These are phyloP conservation scores for Platycercus adscitus DNA, from an alignment of 2,113 vertebrate genomes.

Conservation along the genomic window DNA sequence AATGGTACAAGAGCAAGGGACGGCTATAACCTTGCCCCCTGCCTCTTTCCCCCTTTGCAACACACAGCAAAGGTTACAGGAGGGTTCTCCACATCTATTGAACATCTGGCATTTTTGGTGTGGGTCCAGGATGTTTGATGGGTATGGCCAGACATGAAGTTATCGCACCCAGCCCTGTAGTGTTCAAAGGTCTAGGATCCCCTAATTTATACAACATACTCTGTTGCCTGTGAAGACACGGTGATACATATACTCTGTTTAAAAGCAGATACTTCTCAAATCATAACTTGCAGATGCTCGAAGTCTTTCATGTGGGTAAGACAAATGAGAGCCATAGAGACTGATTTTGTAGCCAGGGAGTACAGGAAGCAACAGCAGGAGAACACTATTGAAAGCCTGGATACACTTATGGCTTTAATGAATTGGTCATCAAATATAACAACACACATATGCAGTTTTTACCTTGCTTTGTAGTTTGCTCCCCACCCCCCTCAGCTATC, in stretches of 20 bases:
- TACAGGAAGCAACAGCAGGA: conserved; percentile 75
- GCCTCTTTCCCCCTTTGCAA: not conserved
- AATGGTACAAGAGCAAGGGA: not conserved
- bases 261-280: conserved; percentile 79
- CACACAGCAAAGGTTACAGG: conserved; percentile 29
- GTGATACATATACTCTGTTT: conserved; percentile 76
- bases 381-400: conserved; percentile 61
- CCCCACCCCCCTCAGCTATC: not conserved
- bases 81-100: conserved; percentile 33
- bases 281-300: conserved; percentile 78
- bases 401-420: conserved; percentile 66
- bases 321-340: conserved; percentile 74
- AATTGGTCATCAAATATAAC: conserved; percentile 56
- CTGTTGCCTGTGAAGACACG: conserved; percentile 55
- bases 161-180: conserved; percentile 61
- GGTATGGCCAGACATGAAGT: conserved; percentile 59
- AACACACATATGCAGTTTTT: conserved; percentile 62
- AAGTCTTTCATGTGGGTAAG: conserved; percentile 79
- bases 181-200: conserved; percentile 65
- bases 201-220: conserved; percentile 62
- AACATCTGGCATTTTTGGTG: conserved; percentile 79
- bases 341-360: conserved; percentile 72
- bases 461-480: conserved; percentile 57
- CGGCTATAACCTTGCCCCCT: not conserved
- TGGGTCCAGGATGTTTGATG: conserved; percentile 75